Evolutionary conservation across 2,113 vertebrate species (phyloP).

Genomic region (Caracal caracal): DNA sequence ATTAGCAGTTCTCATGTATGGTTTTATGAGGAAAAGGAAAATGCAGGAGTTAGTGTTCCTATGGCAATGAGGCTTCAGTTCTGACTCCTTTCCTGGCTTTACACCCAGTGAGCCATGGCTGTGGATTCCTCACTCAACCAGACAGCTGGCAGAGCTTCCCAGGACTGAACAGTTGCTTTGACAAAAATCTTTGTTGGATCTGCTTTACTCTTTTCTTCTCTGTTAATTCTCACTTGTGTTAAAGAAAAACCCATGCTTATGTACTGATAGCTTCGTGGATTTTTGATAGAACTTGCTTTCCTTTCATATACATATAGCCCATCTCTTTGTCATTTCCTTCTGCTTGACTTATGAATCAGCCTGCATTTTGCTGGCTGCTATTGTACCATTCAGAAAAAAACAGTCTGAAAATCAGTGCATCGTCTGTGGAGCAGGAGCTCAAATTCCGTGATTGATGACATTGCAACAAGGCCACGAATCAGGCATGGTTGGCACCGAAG

Average conservation of each 20-base stretch:
- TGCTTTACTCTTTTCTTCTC: slow-evolving; percentile 25
- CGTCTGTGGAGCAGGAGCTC: background rate
- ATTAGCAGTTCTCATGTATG: slow-evolving; percentile 74
- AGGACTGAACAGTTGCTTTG: slow-evolving; percentile 62
- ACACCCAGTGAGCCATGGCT: slow-evolving; percentile 39
- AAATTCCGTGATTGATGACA: background rate
- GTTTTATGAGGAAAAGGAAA: slow-evolving; percentile 73
- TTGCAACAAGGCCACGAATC: background rate
- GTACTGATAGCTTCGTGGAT: background rate
- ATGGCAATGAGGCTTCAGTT: slow-evolving; percentile 70
- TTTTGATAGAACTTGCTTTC: slow-evolving; percentile 32
- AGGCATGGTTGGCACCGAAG: rapidly evolving
- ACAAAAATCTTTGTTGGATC: slow-evolving; percentile 64
- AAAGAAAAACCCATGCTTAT: background rate
- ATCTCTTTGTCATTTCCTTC: slow-evolving; percentile 14
- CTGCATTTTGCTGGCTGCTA: background rate
- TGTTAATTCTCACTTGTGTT: slow-evolving; percentile 61
- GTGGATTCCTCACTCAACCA: slow-evolving; percentile 48
- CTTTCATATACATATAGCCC: background rate
- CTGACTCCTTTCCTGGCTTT: slow-evolving; percentile 71
- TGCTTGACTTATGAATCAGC: slow-evolving; percentile 42
- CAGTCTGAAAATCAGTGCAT: background rate
- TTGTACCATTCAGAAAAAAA: slow-evolving; percentile 47
- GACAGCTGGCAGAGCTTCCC: slow-evolving; percentile 66
- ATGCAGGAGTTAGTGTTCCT: slow-evolving; percentile 75